Evolutionary conservation across 1,140 invertebrate genomes (phyloP).

Genomic region (Oscheius sp.): DNA sequence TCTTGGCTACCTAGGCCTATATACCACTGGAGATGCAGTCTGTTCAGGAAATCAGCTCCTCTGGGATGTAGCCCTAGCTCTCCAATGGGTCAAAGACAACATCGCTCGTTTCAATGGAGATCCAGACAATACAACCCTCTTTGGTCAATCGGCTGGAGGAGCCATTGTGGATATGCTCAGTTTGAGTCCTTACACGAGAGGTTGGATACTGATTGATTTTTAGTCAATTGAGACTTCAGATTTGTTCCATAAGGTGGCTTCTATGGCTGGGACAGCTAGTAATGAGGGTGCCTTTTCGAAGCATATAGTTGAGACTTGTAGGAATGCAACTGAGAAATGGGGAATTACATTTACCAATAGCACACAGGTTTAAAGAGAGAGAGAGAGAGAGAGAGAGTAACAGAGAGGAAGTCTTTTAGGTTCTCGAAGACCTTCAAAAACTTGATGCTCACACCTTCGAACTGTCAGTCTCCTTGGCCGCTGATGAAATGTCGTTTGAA

Average conservation of each 20-base stretch:
- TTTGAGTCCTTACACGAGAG: constrained; percentile 75
- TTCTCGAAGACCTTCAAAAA: not conserved
- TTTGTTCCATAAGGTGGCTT: constrained; percentile 46
- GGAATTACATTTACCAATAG: constrained; percentile 61
- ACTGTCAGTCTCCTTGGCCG: not conserved
- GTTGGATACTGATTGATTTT: constrained; percentile 57
- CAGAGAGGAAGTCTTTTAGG: constrained; percentile 13
- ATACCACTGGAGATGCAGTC: constrained; percentile 45
- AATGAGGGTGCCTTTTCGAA: constrained; percentile 45
- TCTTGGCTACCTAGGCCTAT: constrained; percentile 66
- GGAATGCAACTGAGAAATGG: constrained; percentile 7
- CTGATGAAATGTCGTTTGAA: constrained; percentile 67
- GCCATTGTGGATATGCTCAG: constrained; percentile 76
- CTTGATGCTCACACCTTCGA: constrained; percentile 8
- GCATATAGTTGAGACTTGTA: constrained; percentile 4
- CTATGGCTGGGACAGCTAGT: constrained; percentile 47
- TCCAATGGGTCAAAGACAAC: constrained; percentile 63
- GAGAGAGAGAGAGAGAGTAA: not conserved
- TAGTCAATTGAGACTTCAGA: constrained; percentile 26
- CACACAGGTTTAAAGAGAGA: constrained; percentile 67
- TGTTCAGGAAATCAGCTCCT: constrained; percentile 64
- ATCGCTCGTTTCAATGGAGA: constrained; percentile 57
- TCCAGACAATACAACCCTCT: constrained; percentile 66
- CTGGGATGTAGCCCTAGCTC: constrained; percentile 82
- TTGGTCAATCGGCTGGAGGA: constrained; percentile 71